Evolutionary conservation across 2,113 vertebrate genomes (phyloP).

Genomic region (Prionailurus bengalensis): DNA sequence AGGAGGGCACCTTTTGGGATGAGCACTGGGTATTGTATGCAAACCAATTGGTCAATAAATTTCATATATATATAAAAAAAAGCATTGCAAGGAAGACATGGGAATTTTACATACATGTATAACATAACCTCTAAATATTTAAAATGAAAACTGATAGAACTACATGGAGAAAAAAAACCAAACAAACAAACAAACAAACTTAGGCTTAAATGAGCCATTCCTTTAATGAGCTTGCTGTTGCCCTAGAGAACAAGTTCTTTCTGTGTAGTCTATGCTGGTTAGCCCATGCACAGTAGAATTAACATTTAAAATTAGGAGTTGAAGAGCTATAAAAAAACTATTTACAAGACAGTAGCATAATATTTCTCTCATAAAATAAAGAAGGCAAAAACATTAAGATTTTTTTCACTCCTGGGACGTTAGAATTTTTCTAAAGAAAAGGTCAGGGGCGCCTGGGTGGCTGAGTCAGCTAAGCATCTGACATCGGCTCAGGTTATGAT

Average conservation of each 20-base stretch:
- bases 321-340: constrained; percentile 17
- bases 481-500: too few species aligned
- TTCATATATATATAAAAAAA: background rate
- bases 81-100: background rate
- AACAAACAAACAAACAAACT: background rate
- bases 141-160: background rate
- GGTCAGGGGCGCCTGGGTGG: too few species aligned
- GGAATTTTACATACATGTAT: background rate
- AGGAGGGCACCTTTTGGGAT: too few species aligned
- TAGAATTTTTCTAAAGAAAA: constrained; percentile 42
- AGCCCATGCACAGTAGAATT: constrained; percentile 15
- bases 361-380: constrained; percentile 57
- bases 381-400: background rate
- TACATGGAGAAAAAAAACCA: background rate
- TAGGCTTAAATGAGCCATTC: constrained; percentile 12
- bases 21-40: too few species aligned
- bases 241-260: constrained; percentile 53
- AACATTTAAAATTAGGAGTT: constrained; percentile 42
- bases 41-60: too few species aligned
- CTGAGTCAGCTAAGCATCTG: too few species aligned
- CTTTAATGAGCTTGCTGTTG: constrained; percentile 13
- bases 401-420: background rate
- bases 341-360: constrained; percentile 41
- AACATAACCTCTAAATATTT: background rate
- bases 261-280: constrained; percentile 1